Evolutionary conservation across 2,888 invertebrate species (phyloP), one percentile per base, ranked within the genome.

Genomic region (Hermaeophaga mercurialis): DNA sequence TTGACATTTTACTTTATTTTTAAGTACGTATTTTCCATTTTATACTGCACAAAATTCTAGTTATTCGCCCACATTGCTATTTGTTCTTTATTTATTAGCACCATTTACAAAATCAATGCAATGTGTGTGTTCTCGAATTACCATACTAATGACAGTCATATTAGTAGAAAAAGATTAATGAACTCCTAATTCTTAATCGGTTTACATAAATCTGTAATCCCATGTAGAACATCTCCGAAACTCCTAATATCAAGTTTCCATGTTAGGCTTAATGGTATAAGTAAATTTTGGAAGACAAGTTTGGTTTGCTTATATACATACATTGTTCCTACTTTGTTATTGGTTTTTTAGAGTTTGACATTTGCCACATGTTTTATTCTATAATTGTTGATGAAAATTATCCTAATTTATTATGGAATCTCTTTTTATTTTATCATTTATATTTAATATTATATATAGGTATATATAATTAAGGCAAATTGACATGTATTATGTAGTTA

Each of bases 161-260:
- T 50, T 46, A 50, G 56, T 50, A 33, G 33, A 56, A 56, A 46
- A 45, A 50, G 56, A 52, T 52, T 43, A 45, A 56, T 46, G 52
- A 56, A 56, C 46, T 39, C 41, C 46, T 46, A 45, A 52, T 56
- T 46, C 52, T 56, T 56, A 47, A 56, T 56, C 46, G 56, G 50
- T 50, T 56, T 56, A 56, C 50, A 56, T 56, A 50, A 50, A 52
- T 50, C 33, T 41, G 39, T 38, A 56, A 56, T 45, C 33, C 26
- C 19, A 48, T 45, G 45, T 45, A 45, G 45, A 45, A 45, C 45
- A 45, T 45, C 45, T 33, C 17, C 45, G 33, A 45, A 31, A 45
- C 31, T 45, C 28, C 33, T 22, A 11, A 11, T 15, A 39, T 39
- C 39, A 22, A 39, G 39, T 39, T 39, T 39, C 15, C 1, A 12